These are phyloP conservation scores for Acanthosepion esculentum DNA, from an alignment of 2,888 invertebrate species.

Conservation along the genomic window DNA sequence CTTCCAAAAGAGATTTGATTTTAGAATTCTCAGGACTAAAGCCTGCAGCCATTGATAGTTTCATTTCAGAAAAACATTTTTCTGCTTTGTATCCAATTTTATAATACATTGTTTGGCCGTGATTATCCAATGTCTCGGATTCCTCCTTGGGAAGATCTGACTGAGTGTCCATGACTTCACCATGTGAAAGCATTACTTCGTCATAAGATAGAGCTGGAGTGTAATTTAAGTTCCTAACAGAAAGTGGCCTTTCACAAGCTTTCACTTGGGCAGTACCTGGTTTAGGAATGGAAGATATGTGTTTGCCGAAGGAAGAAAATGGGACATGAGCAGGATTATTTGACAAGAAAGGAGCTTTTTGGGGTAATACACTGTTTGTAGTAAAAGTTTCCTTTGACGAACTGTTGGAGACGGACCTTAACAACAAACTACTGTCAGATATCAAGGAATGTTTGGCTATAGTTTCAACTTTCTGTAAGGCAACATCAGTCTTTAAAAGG, in stretches of 20 bases:
- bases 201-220: conserved; percentile 39
- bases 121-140: not conserved
- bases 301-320: conserved; percentile 7
- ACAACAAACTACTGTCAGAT: not conserved
- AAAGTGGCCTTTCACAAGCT: not conserved
- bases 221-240: conserved; percentile 35
- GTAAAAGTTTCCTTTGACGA: not conserved
- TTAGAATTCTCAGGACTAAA: not conserved
- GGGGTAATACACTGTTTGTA: not conserved
- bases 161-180: not conserved
- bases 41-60: not conserved
- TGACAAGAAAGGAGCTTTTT: conserved; percentile 20
- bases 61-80: not conserved
- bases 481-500: not conserved
- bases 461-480: not conserved
- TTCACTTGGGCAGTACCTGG: not conserved
- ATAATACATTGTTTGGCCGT: not conserved
- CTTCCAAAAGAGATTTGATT: not conserved
- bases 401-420: not conserved
- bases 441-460: not conserved
- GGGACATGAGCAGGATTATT: not conserved
- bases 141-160: not conserved
- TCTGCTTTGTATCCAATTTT: conserved; percentile 41
- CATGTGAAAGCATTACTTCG: not conserved
- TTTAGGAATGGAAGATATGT: conserved; percentile 39